A percentile compares a stretch with the other conserved stretches of the same genome.
Conservation (phyloP, 2,888 invertebrate genomes). For the Folsomia candida region DNA sequence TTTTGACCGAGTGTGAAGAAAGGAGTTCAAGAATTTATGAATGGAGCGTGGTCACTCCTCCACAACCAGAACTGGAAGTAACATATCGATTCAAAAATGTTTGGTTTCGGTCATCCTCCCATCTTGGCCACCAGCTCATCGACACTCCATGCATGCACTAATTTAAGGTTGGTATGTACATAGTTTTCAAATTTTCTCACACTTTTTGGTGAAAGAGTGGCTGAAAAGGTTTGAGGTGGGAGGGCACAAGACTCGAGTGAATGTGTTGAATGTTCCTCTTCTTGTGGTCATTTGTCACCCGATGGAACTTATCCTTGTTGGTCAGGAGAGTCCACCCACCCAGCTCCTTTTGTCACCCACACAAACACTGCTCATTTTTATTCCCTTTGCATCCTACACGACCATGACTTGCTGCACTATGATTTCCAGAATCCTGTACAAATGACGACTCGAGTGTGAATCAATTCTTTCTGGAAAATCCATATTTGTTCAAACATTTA, state of each 20-base stretch:
- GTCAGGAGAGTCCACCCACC: neutral
- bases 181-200: neutral
- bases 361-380: neutral
- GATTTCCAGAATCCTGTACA: too few relatives aligned
- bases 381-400: too few relatives aligned
- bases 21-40: neutral
- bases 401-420: too few relatives aligned
- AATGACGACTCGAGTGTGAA: neutral
- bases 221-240: neutral
- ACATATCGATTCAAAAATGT: too few relatives aligned
- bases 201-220: neutral
- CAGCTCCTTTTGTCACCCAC: neutral
- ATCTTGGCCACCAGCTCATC: neutral
- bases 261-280: conserved; percentile 19
- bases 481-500: neutral
- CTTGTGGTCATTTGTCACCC: conserved; percentile 47
- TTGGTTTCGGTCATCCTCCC: neutral
- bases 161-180: neutral
- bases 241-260: conserved; percentile 29
- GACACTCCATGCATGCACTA: too few relatives aligned
- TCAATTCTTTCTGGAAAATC: too few relatives aligned
- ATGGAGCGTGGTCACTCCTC: neutral
- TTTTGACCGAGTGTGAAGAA: neutral
- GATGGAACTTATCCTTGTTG: neutral
- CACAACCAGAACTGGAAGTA: too few relatives aligned